Evolutionary conservation across 2,888 invertebrate genomes (phyloP).

Genomic region (Nephrocerus scutellatus): DNA sequence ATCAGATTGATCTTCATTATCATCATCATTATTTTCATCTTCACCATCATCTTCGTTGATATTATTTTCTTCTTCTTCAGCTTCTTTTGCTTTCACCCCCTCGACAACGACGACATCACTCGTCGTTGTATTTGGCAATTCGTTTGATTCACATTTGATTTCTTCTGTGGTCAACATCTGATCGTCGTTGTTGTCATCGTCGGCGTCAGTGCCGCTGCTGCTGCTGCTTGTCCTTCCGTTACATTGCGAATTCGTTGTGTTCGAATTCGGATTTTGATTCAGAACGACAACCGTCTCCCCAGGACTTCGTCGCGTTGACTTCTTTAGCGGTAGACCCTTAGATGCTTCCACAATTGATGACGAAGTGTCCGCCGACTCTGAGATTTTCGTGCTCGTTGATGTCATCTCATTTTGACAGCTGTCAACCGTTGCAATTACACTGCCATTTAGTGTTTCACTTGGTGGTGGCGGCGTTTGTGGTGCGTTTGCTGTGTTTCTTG

Average conservation of each 20-base stretch:
- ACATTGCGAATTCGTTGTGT: too few relatives aligned
- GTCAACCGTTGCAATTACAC: slow-evolving; percentile 27
- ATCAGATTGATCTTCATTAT: slow-evolving; percentile 7
- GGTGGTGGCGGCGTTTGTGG: slow-evolving; percentile 10
- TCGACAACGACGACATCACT: slow-evolving; percentile 19
- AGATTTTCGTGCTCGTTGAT: slow-evolving; percentile 8
- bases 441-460: too few relatives aligned
- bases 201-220: slow-evolving; percentile 3
- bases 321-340: slow-evolving; percentile 37
- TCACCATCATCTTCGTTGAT: background rate
- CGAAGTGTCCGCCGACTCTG: slow-evolving; percentile 6
- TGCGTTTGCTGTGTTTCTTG: slow-evolving; percentile 4
- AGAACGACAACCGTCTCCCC: slow-evolving; percentile 28
- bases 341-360: slow-evolving; percentile 25
- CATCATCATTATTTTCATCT: slow-evolving; percentile 15
- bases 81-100: too few relatives aligned
- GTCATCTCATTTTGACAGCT: slow-evolving; percentile 18
- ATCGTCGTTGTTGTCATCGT: slow-evolving; percentile 1
- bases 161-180: background rate
- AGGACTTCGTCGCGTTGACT: slow-evolving; percentile 34
- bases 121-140: slow-evolving; percentile 33
- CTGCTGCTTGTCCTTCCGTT: slow-evolving; percentile 6
- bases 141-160: slow-evolving; percentile 29
- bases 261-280: slow-evolving; percentile 1
- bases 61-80: slow-evolving; percentile 6